Percentiles rank a stretch among this genome's conserved stretches.
Conservation (phyloP, 2,113 vertebrate species). For the Oncorhynchus keta region DNA sequence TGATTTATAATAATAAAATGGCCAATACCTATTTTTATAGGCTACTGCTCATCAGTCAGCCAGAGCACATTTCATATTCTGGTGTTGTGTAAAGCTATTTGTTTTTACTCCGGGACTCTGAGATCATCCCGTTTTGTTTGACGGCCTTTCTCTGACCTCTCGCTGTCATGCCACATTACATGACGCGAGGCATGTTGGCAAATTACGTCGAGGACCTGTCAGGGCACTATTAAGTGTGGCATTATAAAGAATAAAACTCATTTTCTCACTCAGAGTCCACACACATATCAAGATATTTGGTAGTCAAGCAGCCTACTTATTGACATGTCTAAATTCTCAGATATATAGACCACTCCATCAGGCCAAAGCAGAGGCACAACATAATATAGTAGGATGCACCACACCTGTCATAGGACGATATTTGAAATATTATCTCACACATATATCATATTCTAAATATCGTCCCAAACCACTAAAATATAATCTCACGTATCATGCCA, state of each 20-base stretch:
- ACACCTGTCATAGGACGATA: background rate
- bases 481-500: background rate
- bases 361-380: no score
- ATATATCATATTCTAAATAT: background rate
- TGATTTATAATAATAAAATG: no score
- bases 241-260: slow-evolving; percentile 21
- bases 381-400: background rate
- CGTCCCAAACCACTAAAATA: background rate
- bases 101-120: slow-evolving; percentile 38
- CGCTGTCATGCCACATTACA: slow-evolving; percentile 67
- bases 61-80: slow-evolving; percentile 48
- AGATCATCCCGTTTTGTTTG: slow-evolving; percentile 67
- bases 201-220: slow-evolving; percentile 64
- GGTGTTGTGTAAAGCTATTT: slow-evolving; percentile 25
- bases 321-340: no score
- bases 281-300: background rate
- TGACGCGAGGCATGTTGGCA: slow-evolving; percentile 59
- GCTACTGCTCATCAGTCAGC: background rate
- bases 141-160: slow-evolving; percentile 68
- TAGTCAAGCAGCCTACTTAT: no score
- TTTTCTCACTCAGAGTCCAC: background rate
- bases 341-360: no score
- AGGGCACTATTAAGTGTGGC: slow-evolving; percentile 24
- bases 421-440: background rate
- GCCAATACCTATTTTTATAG: no score